Conservation (phyloP, 2,113 vertebrate species). For the Notechis scutatus region DNA sequence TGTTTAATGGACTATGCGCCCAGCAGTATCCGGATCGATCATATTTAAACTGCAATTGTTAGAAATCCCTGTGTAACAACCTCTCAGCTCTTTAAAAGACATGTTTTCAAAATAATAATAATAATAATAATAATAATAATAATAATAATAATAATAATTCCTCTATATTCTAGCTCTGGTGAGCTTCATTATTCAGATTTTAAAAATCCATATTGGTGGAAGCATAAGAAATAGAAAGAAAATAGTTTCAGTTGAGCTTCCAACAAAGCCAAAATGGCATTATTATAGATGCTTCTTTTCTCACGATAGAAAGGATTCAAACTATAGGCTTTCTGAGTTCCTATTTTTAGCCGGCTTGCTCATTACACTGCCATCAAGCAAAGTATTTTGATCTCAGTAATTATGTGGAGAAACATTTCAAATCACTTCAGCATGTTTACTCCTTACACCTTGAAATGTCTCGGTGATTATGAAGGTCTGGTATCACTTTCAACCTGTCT, state of each 20-base stretch:
- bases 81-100: not conserved
- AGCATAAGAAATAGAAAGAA: slow-evolving; percentile 10
- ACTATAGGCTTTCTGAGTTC: slow-evolving; percentile 6
- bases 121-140: too few relatives aligned
- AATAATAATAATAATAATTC: not conserved
- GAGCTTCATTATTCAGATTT: not conserved
- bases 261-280: not conserved
- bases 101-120: not conserved
- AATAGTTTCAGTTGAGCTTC: not conserved
- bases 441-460: slow-evolving; percentile 22
- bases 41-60: slow-evolving; percentile 46
- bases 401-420: slow-evolving; percentile 35
- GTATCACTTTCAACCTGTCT: slow-evolving; percentile 37
- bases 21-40: slow-evolving; percentile 45
- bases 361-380: not conserved
- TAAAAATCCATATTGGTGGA: not conserved
- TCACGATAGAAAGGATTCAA: slow-evolving; percentile 14
- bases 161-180: not conserved
- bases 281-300: not conserved
- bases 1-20: not conserved
- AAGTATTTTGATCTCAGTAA: slow-evolving; percentile 34
- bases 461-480: slow-evolving; percentile 42
- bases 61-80: slow-evolving; percentile 40
- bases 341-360: slow-evolving; percentile 9
- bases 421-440: slow-evolving; percentile 8